These are phyloP conservation scores for Sinhomidia bicolor DNA, from an alignment of 2,888 invertebrate genomes.

Conservation along the genomic window DNA sequence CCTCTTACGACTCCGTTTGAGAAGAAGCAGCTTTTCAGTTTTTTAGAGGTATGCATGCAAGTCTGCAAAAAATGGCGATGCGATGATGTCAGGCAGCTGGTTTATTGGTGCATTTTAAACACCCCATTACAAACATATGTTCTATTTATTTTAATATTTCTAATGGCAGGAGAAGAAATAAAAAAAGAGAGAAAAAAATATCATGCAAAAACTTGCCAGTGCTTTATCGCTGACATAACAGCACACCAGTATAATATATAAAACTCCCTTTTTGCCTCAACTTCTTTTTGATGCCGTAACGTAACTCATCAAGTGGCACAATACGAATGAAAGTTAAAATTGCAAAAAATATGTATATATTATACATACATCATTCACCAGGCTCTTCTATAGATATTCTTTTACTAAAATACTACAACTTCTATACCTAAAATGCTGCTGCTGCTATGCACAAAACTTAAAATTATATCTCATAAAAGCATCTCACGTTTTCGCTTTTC, in stretches of 20 bases:
- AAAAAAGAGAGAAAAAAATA: too few species aligned
- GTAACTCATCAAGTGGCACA: not conserved
- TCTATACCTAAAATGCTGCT: not conserved
- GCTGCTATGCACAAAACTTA: not conserved
- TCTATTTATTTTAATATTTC: not conserved
- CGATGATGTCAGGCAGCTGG: constrained; percentile 5
- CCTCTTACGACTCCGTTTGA: too few species aligned
- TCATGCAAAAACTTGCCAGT: too few species aligned
- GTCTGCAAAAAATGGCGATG: not conserved
- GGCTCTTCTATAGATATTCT: too few species aligned
- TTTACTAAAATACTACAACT: not conserved
- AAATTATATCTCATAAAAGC: constrained; percentile 32
- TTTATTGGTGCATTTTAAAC: not conserved
- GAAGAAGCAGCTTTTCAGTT: too few species aligned
- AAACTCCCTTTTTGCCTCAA: not conserved
- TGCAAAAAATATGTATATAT: too few species aligned
- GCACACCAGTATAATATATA: not conserved
- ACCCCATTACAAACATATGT: not conserved
- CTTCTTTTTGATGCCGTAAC: too few species aligned
- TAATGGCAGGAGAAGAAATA: too few species aligned
- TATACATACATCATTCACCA: not conserved
- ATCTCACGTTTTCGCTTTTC: constrained; percentile 38
- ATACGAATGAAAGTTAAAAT: not conserved
- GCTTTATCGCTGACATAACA: not conserved
- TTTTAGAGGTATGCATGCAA: too few species aligned